Conservation (phyloP, 2,888 invertebrate species). For the Griposia aprilina region DNA sequence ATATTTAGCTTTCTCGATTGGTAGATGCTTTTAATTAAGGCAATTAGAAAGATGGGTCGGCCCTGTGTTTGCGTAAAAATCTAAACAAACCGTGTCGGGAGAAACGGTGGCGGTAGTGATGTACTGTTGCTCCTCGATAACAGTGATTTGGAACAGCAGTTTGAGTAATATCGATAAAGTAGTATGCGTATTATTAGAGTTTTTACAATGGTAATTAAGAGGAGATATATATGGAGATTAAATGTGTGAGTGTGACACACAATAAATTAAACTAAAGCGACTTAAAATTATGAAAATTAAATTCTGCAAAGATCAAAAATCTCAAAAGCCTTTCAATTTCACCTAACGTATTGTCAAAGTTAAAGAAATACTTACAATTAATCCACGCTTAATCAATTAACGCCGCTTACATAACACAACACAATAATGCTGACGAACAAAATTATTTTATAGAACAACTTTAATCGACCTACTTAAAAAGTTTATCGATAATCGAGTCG, state of each 20-base stretch:
- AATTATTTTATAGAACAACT: neutral
- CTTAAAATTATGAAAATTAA: neutral
- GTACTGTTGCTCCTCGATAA: constrained; percentile 60
- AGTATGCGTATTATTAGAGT: neutral
- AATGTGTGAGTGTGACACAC: neutral
- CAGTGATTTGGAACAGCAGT: constrained; percentile 1
- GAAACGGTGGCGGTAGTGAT: constrained; percentile 68
- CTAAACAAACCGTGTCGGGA: constrained; percentile 85
- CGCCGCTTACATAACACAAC: neutral
- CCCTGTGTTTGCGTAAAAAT: constrained; percentile 88
- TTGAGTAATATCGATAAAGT: constrained; percentile 1
- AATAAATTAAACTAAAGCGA: too few species aligned
- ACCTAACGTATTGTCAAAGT: neutral
- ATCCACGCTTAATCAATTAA: neutral
- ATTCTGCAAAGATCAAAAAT: neutral
- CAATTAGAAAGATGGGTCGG: constrained; percentile 88
- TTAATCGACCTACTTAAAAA: constrained; percentile 24
- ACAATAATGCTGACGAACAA: neutral
- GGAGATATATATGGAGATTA: too few species aligned
- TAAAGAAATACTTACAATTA: neutral
- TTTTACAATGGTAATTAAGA: neutral
- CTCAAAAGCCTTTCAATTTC: neutral
- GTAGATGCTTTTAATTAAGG: constrained; percentile 87
- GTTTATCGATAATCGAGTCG: constrained; percentile 65
- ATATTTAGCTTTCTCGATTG: constrained; percentile 77